Conservation (phyloP, 92 coral and sea anemone genomes). For the Pocillopora grandis region DNA sequence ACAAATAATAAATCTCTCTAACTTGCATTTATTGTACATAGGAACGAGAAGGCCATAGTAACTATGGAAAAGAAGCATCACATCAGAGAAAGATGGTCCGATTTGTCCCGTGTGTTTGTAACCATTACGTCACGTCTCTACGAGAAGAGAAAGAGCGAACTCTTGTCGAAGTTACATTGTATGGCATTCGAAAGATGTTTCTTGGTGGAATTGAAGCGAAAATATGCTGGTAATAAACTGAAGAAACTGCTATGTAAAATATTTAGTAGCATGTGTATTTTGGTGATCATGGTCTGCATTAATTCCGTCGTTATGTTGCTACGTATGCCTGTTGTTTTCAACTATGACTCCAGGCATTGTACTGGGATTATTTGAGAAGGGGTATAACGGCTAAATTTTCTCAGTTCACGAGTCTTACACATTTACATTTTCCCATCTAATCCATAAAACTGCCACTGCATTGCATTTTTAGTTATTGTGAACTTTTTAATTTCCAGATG, state of each 20-base stretch:
- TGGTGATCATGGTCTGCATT: conserved; percentile 14
- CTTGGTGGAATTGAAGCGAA: conserved; percentile 52
- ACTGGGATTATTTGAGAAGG: too few species aligned
- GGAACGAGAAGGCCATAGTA: conserved; percentile 40
- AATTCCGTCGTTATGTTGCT: neutral
- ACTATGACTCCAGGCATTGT: too few species aligned
- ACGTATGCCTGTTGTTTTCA: neutral
- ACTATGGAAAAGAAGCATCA: conserved; percentile 36
- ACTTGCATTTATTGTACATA: neutral
- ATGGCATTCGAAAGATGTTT: conserved; percentile 53
- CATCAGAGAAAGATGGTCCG: conserved; percentile 48
- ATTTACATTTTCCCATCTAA: too few species aligned
- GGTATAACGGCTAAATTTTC: too few species aligned
- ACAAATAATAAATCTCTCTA: conserved; percentile 16
- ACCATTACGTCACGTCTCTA: conserved; percentile 42
- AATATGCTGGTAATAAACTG: conserved; percentile 44
- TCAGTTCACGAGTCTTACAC: too few species aligned
- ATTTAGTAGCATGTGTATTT: neutral
- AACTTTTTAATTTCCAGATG: too few species aligned
- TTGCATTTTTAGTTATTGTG: too few species aligned
- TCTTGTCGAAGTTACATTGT: conserved; percentile 46
- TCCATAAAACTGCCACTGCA: too few species aligned
- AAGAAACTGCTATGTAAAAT: neutral
- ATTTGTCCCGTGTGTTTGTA: conserved; percentile 41
- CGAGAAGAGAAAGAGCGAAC: conserved; percentile 41